These are phyloP conservation scores for Coelopa frigida DNA, from an alignment of 1,140 invertebrate species.

Conservation along the genomic window DNA sequence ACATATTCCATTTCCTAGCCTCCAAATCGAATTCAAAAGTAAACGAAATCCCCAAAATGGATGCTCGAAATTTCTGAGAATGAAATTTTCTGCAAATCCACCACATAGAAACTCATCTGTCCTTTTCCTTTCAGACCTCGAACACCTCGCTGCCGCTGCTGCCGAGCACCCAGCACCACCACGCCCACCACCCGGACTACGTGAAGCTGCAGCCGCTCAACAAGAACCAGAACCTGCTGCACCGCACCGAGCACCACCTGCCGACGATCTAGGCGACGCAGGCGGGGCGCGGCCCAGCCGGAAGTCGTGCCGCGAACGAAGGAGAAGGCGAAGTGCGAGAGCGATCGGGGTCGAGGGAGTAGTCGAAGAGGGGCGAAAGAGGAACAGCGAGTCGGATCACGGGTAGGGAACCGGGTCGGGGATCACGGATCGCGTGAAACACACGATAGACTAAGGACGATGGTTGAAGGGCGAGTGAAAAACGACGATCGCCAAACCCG, in stretches of 20 bases:
- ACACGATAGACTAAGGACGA: no score
- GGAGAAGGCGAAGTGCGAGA: no score
- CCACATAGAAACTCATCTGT: not conserved
- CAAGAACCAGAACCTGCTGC: slow-evolving; percentile 33
- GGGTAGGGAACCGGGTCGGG: no score
- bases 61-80: no score
- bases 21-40: not conserved
- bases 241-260: slow-evolving; percentile 42
- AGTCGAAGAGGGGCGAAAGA: no score
- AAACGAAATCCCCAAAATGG: not conserved
- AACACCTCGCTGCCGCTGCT: slow-evolving; percentile 42
- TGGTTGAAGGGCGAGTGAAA: no score
- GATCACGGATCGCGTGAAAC: no score
- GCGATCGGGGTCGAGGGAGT: no score
- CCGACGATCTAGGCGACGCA: slow-evolving; percentile 29
- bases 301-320: no score
- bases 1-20: not conserved
- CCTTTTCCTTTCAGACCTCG: slow-evolving; percentile 27
- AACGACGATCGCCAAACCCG: no score
- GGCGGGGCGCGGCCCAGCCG: no score
- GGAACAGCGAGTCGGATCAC: no score
- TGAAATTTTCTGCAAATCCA: not conserved
- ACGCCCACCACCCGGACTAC: slow-evolving; percentile 33
- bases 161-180: slow-evolving; percentile 38
- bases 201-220: slow-evolving; percentile 38